Evolutionary conservation across 2,113 vertebrate species (phyloP).

Genomic region (Plotosus lineatus): DNA sequence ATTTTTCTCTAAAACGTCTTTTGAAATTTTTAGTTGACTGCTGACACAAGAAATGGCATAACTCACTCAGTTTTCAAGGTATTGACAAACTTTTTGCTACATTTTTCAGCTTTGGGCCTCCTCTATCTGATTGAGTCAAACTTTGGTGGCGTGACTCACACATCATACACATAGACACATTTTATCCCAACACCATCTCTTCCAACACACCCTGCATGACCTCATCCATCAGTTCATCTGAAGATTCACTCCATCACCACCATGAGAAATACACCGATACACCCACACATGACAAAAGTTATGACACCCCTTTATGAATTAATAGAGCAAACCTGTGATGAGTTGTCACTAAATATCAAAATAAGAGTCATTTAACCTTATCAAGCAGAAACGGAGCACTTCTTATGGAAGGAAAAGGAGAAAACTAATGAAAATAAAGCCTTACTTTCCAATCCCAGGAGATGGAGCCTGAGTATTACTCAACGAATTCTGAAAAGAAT

Average conservation of each 20-base stretch:
- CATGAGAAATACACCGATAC: too few relatives aligned
- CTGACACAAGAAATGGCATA: too few relatives aligned
- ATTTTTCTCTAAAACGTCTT: too few relatives aligned
- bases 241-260: background rate
- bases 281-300: background rate
- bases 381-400: background rate
- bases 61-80: too few relatives aligned
- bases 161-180: too few relatives aligned
- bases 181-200: background rate
- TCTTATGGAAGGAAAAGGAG: background rate
- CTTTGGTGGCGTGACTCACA: too few relatives aligned
- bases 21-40: too few relatives aligned
- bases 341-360: background rate
- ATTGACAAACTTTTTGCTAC: too few relatives aligned
- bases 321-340: background rate
- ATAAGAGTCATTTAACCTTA: background rate
- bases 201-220: background rate
- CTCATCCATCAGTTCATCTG: too few relatives aligned
- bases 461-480: constrained; percentile 97
- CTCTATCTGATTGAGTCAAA: too few relatives aligned
- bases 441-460: constrained; percentile 97
- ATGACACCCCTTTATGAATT: background rate
- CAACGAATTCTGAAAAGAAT: constrained; percentile 84
- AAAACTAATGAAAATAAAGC: constrained; percentile 37
- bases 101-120: too few relatives aligned